phyloP scores from a whole-genome alignment of 2,113 vertebrate species.

The Pluvianellus socialis region DNA sequence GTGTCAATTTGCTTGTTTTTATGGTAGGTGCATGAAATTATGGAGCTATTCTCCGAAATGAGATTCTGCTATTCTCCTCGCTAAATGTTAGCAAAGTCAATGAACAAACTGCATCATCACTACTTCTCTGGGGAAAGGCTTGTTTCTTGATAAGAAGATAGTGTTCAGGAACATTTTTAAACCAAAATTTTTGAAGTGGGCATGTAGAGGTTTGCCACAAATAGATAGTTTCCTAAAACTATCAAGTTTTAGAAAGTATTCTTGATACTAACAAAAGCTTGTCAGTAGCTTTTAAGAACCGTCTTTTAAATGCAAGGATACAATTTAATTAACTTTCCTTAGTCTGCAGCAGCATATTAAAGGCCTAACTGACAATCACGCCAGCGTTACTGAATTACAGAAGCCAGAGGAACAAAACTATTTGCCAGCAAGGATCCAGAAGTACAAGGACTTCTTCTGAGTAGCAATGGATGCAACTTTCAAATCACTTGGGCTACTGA shows the following conservation, averaged over 20 bases:
- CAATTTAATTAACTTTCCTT: background rate
- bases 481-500: background rate
- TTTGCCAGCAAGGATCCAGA: background rate
- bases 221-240: background rate
- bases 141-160: background rate
- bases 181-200: background rate
- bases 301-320: background rate
- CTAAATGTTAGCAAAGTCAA: constrained; percentile 14
- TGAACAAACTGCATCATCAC: background rate
- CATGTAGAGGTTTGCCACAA: background rate
- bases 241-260: background rate
- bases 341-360: background rate
- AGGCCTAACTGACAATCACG: background rate
- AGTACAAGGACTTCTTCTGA: background rate
- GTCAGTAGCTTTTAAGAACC: background rate
- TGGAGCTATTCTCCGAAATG: constrained; percentile 65
- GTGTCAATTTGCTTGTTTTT: constrained; percentile 82
- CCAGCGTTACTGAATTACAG: background rate
- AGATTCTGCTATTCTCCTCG: constrained; percentile 42
- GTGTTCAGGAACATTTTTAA: background rate
- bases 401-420: background rate
- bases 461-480: background rate
- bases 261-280: background rate
- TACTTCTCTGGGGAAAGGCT: background rate
- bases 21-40: constrained; percentile 74